Percentiles rank a stretch among this genome's conserved stretches.
These are phyloP conservation scores for Clarias platycephalus DNA, from an alignment of 2,797 vertebrate species.

Conservation along the genomic window DNA sequence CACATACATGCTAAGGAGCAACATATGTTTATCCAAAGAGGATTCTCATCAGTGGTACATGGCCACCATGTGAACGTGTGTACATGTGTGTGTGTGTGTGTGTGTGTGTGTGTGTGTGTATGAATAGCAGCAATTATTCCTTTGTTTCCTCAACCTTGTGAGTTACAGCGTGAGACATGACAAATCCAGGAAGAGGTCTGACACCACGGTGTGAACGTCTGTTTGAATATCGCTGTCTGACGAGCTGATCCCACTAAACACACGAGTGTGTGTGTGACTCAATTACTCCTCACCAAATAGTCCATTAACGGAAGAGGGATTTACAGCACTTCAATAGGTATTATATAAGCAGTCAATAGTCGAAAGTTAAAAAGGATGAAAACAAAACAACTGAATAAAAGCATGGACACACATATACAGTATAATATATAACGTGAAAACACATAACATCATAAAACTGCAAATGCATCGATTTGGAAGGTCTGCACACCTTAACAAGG, in stretches of 20 bases:
- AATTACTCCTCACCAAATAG: neutral
- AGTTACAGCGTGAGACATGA: constrained; percentile 22
- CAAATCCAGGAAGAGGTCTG: constrained; percentile 7
- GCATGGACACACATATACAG: no score
- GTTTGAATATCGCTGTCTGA: constrained; percentile 8
- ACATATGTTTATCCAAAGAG: neutral
- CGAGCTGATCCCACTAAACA: neutral
- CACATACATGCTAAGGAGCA: neutral
- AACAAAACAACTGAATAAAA: neutral
- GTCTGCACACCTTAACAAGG: constrained; percentile 70
- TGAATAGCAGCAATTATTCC: constrained; percentile 26
- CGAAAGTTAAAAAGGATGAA: neutral
- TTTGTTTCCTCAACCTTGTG: constrained; percentile 30
- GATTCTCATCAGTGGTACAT: constrained; percentile 28
- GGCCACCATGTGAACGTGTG: constrained; percentile 18
- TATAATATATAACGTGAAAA: neutral
- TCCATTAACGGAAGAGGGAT: neutral
- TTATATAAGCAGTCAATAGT: no score
- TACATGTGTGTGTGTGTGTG: constrained; percentile 25
- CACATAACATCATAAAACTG: neutral
- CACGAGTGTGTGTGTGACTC: neutral
- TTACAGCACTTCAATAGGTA: neutral
- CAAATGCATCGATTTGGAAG: neutral
- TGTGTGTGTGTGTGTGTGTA: constrained; percentile 22
- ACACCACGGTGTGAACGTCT: constrained; percentile 16